Evolutionary conservation across 2,797 vertebrate species (phyloP), one percentile per base, ranked within the genome.

Genomic region (Crenuchus spilurus): DNA sequence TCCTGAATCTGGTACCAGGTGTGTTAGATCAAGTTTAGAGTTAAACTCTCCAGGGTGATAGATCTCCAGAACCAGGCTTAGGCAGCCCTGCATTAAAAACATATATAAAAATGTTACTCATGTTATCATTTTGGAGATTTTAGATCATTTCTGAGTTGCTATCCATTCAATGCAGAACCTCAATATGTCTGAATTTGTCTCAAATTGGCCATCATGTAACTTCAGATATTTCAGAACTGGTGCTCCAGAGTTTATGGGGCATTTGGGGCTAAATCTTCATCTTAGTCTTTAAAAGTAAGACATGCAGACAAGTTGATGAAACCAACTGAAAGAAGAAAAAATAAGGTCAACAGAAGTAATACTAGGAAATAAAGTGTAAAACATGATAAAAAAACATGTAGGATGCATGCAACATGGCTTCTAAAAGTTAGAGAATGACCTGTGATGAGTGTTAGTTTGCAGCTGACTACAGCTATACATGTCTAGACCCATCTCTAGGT

Each of bases 361-460:
- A 74, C 54, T 70, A 75, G 63, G 44, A 79, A 79, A 61, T 73
- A 78, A 79, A 85, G 82, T 72, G 84, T 84, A 83, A 26, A 76
- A 85, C 83, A 87, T 69, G 57, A 79, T 61, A 76, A 83, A 87
- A 87, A 84, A 88, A 88, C 76, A 89, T 90, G 88, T 82, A 73
- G 77, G 91, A 92, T 91, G 90, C 91, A 93, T 87, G 80, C 88
- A 88, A 80, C 62, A 85, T 75, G 84, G 86, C 80, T 83, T 88
- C 73, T 84, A 84, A 76, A 77, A 77, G 80, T 81, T 81, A 87
- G 81, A 89, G 88, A 84, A 90, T 89, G 86, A 85, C 86, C 74
- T 76, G 86, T 87, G 74, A 92, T 92, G 91, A 82, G 83, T 88
- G 90, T 93, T 94, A 94, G 92, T 92, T 89, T 74, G 86, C 83